Conservation (phyloP, 2,113 vertebrate species). For the Hypanus sabinus region DNA sequence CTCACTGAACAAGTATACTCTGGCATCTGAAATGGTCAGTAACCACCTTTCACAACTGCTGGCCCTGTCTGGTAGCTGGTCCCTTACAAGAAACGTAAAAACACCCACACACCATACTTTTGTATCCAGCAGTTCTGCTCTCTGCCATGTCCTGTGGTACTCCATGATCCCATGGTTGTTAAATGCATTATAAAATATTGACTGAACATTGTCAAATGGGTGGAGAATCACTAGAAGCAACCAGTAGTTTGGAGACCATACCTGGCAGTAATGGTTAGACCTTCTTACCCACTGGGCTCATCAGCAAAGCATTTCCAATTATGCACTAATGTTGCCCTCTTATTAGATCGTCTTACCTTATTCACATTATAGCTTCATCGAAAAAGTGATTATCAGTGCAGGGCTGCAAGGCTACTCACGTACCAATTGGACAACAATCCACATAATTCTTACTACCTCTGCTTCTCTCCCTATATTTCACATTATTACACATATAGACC, state of each 20-base stretch:
- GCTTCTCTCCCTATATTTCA: background rate
- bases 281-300: background rate
- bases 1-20: too few species aligned
- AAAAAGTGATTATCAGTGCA: background rate
- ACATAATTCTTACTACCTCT: background rate
- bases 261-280: background rate
- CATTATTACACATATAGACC: background rate
- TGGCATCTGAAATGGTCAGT: too few species aligned
- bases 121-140: too few species aligned
- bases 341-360: background rate
- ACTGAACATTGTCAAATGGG: constrained; percentile 8
- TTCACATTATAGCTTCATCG: background rate
- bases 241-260: background rate
- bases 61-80: too few species aligned
- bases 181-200: background rate
- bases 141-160: too few species aligned
- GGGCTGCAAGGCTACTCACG: background rate
- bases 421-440: background rate
- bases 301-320: constrained; percentile 20
- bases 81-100: too few species aligned
- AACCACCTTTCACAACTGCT: too few species aligned
- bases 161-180: background rate
- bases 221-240: background rate
- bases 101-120: too few species aligned
- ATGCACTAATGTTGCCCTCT: background rate